Evolutionary conservation across 2,797 vertebrate species (phyloP).

Genomic region (Sebastes goodei): DNA sequence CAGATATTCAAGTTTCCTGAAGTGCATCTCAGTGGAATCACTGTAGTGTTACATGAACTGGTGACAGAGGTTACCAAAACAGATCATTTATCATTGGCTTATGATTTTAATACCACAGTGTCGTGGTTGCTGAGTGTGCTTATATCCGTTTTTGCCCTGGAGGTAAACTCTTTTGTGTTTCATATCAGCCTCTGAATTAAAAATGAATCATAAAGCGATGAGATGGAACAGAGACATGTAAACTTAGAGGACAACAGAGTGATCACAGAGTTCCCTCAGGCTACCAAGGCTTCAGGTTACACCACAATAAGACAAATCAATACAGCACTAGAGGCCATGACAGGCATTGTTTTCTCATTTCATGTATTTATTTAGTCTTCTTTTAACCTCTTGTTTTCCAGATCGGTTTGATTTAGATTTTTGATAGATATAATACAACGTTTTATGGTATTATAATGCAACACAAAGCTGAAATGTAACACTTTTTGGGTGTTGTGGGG

Average conservation of each 20-base stretch:
- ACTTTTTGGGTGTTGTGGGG: background rate
- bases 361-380: background rate
- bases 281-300: constrained; percentile 17
- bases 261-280: background rate
- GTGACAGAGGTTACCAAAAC: background rate
- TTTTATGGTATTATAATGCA: background rate
- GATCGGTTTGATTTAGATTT: background rate
- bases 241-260: background rate
- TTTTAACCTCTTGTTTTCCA: background rate
- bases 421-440: background rate
- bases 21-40: background rate
- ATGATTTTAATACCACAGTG: background rate
- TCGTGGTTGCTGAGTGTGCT: background rate
- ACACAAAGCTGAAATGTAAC: background rate
- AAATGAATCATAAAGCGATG: constrained; percentile 1
- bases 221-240: background rate
- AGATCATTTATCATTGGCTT: background rate
- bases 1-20: background rate
- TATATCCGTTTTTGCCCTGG: background rate
- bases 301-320: constrained; percentile 16
- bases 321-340: background rate
- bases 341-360: background rate
- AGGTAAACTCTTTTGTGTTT: constrained; percentile 13
- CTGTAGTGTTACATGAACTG: background rate
- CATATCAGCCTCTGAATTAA: constrained; percentile 10